phyloP scores from a whole-genome alignment of 2,113 vertebrate genomes.

The Vulpes ferrilata region DNA sequence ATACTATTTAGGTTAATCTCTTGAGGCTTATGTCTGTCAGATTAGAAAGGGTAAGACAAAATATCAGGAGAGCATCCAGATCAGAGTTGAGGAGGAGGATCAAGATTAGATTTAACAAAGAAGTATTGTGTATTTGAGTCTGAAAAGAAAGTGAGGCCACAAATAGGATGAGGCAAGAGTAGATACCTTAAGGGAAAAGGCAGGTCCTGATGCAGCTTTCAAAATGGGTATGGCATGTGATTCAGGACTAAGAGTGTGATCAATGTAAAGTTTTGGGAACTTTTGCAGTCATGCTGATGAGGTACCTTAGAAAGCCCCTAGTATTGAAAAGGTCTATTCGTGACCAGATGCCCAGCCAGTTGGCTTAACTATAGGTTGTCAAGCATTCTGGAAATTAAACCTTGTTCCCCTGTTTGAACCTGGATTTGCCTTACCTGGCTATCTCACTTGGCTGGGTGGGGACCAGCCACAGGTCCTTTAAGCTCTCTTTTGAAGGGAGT shows the following conservation, averaged over 20 bases:
- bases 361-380: background rate
- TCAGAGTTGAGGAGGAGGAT: background rate
- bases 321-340: background rate
- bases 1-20: background rate
- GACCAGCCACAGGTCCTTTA: background rate
- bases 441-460: background rate
- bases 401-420: background rate
- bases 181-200: background rate
- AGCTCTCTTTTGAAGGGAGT: background rate
- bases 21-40: slow-evolving; percentile 31
- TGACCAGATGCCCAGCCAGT: background rate
- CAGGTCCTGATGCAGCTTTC: background rate
- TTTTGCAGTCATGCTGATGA: background rate
- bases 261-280: slow-evolving; percentile 12
- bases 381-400: slow-evolving; percentile 26
- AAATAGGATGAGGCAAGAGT: background rate
- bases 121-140: background rate
- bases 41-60: background rate
- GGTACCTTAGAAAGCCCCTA: background rate
- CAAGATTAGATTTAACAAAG: background rate
- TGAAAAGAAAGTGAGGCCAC: slow-evolving; percentile 28
- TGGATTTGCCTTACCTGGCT: background rate
- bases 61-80: background rate
- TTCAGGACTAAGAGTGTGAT: background rate
- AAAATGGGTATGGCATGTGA: background rate